Percentiles rank a stretch among this genome's conserved stretches.
phyloP scores from a whole-genome alignment of 2,797 vertebrate species.

The Hypotaenidia philippensis region DNA sequence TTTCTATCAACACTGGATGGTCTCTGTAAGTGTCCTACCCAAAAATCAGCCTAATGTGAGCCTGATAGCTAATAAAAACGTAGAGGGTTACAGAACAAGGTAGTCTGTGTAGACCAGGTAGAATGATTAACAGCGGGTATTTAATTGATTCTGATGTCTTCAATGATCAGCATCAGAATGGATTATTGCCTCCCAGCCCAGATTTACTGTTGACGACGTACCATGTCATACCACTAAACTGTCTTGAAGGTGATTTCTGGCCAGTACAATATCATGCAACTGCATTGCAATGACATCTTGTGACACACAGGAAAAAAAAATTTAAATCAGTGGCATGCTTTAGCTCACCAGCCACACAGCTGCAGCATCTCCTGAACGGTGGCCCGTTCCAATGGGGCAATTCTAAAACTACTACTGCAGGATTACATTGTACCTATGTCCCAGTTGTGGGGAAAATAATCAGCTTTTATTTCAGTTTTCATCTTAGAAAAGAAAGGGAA shows the following conservation, averaged over 20 bases:
- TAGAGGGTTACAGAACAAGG: slow-evolving; percentile 20
- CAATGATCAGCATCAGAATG: not conserved
- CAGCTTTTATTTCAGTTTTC: not conserved
- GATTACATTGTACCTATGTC: not conserved
- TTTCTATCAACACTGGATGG: not conserved
- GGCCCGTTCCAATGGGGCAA: not conserved
- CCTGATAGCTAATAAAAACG: not conserved
- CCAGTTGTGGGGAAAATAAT: not conserved
- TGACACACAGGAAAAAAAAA: not conserved
- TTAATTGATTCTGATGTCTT: slow-evolving; percentile 56
- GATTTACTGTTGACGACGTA: slow-evolving; percentile 32
- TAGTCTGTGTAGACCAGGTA: slow-evolving; percentile 17
- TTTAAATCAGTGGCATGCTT: not conserved
- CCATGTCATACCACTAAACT: slow-evolving; percentile 28
- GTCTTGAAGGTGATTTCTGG: slow-evolving; percentile 54
- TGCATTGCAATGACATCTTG: slow-evolving; percentile 16
- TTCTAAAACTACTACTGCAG: not conserved
- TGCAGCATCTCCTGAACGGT: not conserved
- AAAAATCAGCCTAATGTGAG: not conserved
- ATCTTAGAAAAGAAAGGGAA: not conserved
- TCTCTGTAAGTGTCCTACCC: not conserved
- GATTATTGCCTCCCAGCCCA: slow-evolving; percentile 18
- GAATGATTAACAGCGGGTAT: slow-evolving; percentile 18
- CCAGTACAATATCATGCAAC: not conserved
- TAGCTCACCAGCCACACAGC: not conserved